A percentile compares a stretch with the other conserved stretches of the same genome.
These are phyloP conservation scores for Fukomys damarensis DNA, from an alignment of 2,113 vertebrate species.

Conservation along the genomic window DNA sequence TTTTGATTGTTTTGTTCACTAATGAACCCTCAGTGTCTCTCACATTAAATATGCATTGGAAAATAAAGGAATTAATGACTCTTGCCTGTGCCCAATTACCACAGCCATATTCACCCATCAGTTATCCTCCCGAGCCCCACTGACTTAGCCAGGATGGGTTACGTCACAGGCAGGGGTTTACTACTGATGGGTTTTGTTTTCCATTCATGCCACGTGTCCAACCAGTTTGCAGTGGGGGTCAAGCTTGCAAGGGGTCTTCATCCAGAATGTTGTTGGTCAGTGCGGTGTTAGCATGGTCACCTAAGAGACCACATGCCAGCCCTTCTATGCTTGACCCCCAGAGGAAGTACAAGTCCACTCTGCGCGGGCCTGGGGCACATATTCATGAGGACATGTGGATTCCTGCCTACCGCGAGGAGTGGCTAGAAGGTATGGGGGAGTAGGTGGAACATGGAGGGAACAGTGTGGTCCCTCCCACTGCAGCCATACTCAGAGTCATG, in stretches of 20 bases:
- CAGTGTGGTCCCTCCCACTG: background rate
- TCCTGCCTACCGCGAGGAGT: background rate
- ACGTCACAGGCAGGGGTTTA: background rate
- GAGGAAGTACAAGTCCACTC: background rate
- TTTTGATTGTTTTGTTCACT: background rate
- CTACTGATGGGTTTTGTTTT: background rate
- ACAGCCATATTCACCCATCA: accelerated
- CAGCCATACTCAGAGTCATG: background rate
- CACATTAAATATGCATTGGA: background rate
- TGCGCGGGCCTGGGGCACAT: background rate
- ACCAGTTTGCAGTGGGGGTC: background rate
- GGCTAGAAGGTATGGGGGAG: background rate
- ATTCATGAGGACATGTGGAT: too few species aligned
- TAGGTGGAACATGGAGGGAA: background rate
- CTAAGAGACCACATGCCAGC: background rate
- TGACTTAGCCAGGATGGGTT: background rate
- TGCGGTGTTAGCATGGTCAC: background rate
- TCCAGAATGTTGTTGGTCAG: background rate
- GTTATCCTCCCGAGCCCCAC: too few species aligned
- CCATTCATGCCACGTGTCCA: background rate
- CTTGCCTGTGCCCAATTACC: background rate
- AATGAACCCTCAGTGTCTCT: background rate
- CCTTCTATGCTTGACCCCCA: background rate
- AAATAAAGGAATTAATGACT: background rate
- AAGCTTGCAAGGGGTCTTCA: background rate